Conservation (phyloP, 2,888 invertebrate genomes). For the Antheraea assamensis region DNA sequence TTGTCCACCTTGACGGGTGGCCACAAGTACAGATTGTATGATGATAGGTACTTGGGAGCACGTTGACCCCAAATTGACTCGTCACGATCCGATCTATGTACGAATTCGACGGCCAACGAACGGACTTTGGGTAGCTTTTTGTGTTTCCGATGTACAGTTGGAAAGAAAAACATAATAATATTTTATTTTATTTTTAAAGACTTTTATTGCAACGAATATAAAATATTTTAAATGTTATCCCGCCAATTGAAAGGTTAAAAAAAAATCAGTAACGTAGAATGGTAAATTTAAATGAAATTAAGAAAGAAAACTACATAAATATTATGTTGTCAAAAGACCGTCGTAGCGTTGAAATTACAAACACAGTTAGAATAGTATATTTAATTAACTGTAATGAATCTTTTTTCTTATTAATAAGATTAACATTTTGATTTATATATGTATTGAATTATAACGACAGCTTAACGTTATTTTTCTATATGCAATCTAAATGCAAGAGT, state of each 20-base stretch:
- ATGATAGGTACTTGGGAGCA: conserved; percentile 35
- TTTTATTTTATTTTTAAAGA: not conserved
- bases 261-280: no score
- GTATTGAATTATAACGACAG: not conserved
- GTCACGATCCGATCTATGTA: conserved; percentile 53
- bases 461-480: not conserved
- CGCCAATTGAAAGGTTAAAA: no score
- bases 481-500: not conserved
- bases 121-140: conserved; percentile 34
- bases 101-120: conserved; percentile 39
- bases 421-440: not conserved
- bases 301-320: not conserved
- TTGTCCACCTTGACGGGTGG: conserved; percentile 26
- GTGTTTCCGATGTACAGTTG: conserved; percentile 36
- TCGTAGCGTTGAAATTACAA: not conserved
- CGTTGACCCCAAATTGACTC: conserved; percentile 48
- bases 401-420: not conserved
- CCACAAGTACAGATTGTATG: conserved; percentile 20
- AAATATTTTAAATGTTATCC: no score
- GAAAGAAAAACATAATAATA: conserved; percentile 6
- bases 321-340: not conserved
- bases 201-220: not conserved
- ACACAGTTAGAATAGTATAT: not conserved
- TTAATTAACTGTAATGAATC: not conserved
- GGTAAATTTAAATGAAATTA: not conserved